Evolutionary conservation across 1,140 invertebrate genomes (phyloP), one percentile per base, ranked within the genome.

Genomic region (Bombus superbus): DNA sequence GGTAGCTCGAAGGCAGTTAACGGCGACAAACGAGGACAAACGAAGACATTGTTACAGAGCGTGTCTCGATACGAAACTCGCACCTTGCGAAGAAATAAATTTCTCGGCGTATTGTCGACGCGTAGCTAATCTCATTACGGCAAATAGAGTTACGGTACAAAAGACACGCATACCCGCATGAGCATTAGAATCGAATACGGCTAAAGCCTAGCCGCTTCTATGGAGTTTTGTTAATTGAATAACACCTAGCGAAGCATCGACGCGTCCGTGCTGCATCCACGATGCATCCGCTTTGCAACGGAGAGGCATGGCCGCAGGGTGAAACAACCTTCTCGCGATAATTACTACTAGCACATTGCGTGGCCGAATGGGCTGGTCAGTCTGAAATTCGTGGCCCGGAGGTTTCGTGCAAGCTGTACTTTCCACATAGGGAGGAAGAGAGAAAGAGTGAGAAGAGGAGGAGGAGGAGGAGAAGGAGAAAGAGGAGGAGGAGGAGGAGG

Each of bases 391-490:
- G 85, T 86, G 73, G 85, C 85, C 80, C 73, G 64, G 35, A 74
- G 84, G 78, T 85, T 85, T 85, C 84, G 84, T 85, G 84, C 73
- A 57, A 57, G 83, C 44, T 74, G 78, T 71, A 82, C 80, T 86
- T 71, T 75, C 80, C 13, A 47, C 15, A 64, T 38, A 79, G 59
- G 1, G 28, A n/a, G 25, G 42, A n/a, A 40, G 11, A 40, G 22
- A 38, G 68, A 38, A 35, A 25, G 66, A 38, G 8, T 0, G 53
- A 22, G 5, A 57, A 2, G 53, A 28, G 25, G 4, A 28, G 18
- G 59, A 25, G 8, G 64, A 66, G 8, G 28, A 32, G 18, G 32
- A 22, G 32, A 68, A 15, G 9, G 28, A 40, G 35, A 40, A 6
- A 25, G 66, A 25, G 62, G 64, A 62, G 47, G 40, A 32, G n/a